Conservation (phyloP, 2,888 invertebrate genomes). For the Netelia inedita region DNA sequence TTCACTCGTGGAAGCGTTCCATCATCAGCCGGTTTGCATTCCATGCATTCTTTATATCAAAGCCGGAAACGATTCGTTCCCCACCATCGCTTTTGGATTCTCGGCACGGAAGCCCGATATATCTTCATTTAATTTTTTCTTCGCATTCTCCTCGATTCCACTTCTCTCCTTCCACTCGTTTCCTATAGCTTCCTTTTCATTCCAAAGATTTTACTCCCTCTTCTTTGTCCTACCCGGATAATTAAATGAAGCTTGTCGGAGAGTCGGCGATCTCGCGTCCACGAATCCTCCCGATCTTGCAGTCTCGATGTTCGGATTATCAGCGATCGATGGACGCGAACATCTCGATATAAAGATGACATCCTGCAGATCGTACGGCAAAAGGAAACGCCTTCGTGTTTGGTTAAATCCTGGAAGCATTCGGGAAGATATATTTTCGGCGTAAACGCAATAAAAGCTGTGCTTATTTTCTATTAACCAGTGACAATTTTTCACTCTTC, state of each 20-base stretch:
- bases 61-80: no score
- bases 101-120: background rate
- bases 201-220: slow-evolving; percentile 1
- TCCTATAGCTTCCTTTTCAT: no score
- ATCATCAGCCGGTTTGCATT: no score
- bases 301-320: slow-evolving; percentile 41
- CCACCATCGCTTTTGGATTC: no score
- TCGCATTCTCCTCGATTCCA: background rate
- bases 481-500: background rate
- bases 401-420: background rate
- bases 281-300: slow-evolving; percentile 6
- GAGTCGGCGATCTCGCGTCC: background rate
- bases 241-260: background rate
- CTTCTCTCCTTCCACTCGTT: background rate
- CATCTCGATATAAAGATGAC: slow-evolving; percentile 49
- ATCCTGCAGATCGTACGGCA: slow-evolving; percentile 14
- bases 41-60: no score
- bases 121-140: background rate
- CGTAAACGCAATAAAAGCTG: background rate
- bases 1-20: no score
- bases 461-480: background rate
- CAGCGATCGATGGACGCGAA: slow-evolving; percentile 24
- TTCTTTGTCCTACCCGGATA: slow-evolving; percentile 3
- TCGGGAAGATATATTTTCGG: background rate
- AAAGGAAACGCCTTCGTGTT: slow-evolving; percentile 5